These are phyloP conservation scores for Echinarachnius parma DNA, from an alignment of 53 echinoderm and acorn worm species.

Conservation along the genomic window DNA sequence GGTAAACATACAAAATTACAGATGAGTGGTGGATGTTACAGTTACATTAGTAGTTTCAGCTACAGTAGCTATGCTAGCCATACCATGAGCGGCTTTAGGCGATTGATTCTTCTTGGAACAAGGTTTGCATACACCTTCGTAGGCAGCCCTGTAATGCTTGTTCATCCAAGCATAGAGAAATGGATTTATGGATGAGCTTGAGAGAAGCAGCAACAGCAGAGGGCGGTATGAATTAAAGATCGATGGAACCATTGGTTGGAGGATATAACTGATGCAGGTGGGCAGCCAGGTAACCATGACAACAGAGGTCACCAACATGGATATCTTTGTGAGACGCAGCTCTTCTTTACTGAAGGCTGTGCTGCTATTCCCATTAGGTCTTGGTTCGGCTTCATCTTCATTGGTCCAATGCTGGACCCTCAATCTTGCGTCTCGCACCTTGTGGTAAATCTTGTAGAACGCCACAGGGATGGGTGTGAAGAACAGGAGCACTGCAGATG, in stretches of 20 bases:
- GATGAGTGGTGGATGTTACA: too few relatives aligned
- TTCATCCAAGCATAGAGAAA: conserved; percentile 76
- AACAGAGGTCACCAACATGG: conserved; percentile 44
- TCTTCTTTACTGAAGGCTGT: conserved; percentile 49
- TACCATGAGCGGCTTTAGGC: too few relatives aligned
- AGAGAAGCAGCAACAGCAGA: conserved; percentile 52
- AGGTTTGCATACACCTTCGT: conserved; percentile 34
- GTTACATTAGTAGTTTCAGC: too few relatives aligned
- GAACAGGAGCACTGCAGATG: background rate
- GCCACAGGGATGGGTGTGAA: conserved; percentile 9
- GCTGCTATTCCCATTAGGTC: background rate
- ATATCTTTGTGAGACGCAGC: conserved; percentile 63
- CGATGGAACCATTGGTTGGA: background rate
- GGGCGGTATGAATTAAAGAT: conserved; percentile 30
- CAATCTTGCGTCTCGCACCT: background rate
- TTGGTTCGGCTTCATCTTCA: too few relatives aligned
- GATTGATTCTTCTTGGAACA: conserved; percentile 24
- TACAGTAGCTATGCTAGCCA: too few relatives aligned
- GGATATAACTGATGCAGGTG: conserved; percentile 25
- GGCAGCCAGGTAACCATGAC: conserved; percentile 74
- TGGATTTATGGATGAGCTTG: conserved; percentile 76
- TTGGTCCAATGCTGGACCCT: conserved; percentile 5
- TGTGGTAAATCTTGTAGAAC: conserved; percentile 3
- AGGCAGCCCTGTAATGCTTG: conserved; percentile 55
- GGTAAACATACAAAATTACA: too few relatives aligned